Percentiles rank a stretch among this genome's conserved stretches.
Conservation (phyloP, 2,113 vertebrate species). For the Potamarius usumacintae region DNA sequence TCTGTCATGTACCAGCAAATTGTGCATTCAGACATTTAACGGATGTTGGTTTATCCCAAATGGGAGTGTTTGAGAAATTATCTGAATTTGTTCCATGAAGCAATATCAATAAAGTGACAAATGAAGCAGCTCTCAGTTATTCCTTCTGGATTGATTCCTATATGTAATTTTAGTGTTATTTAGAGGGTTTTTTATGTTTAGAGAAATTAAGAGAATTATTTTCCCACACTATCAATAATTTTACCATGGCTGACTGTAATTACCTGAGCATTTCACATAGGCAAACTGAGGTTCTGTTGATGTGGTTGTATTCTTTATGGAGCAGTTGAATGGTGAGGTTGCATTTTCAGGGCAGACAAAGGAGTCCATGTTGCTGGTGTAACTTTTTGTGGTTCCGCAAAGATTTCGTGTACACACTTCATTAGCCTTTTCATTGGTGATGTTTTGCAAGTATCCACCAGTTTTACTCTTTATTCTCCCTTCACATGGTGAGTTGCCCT, state of each 20-base stretch:
- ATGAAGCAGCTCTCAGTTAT: background rate
- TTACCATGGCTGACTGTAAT: background rate
- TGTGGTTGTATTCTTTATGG: background rate
- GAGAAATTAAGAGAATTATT: background rate
- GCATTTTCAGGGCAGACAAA: background rate
- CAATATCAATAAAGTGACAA: background rate
- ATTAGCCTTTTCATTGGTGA: constrained; percentile 33
- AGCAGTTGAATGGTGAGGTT: background rate
- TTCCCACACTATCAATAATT: background rate
- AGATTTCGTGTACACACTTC: constrained; percentile 52
- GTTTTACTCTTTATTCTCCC: constrained; percentile 52
- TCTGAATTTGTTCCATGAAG: background rate
- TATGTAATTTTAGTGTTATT: background rate
- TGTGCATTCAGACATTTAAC: background rate
- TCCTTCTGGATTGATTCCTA: background rate
- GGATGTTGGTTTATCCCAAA: background rate
- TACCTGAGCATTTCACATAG: constrained; percentile 20
- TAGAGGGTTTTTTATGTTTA: background rate
- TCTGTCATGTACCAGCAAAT: background rate
- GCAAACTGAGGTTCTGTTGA: no score
- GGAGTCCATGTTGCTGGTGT: background rate
- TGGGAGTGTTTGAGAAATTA: background rate
- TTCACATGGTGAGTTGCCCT: constrained; percentile 39
- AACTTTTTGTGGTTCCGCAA: constrained; percentile 44
- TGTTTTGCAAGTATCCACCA: fast-evolving